Evolutionary conservation across 2,888 invertebrate genomes (phyloP), one percentile per base, ranked within the genome.

Genomic region (Mesoligia furuncula): DNA sequence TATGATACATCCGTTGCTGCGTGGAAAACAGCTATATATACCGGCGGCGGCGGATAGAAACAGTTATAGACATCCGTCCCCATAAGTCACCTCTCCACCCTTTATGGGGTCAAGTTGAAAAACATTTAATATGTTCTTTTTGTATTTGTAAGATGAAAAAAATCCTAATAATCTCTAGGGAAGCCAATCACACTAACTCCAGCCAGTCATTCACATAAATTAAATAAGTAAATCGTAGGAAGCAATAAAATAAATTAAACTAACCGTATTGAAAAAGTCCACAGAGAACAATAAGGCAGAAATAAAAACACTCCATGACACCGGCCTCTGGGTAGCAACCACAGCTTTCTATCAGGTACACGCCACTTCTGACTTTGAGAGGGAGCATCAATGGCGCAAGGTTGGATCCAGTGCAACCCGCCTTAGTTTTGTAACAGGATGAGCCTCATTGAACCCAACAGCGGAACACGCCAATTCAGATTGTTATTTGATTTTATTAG

Each of bases 221-320:
- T 15, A 80, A 73, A 42, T 65, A 79, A 83, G 11, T 77, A 76
- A 66, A 72, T 71, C 11, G 31, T 61, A 74, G 54, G 59, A 82
- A 69, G 54, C 68, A 82, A 78, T 78, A 82, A 86, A 74, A 71
- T 71, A 69, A 69, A 77, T 69, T 51, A 69, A 77, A 93, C 95
- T 90, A 87, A 95, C 95, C 95, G 87, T 91, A 91, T 74, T 90
- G 77, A 61, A 94, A 84, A 45, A 94, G 87, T 85, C 93, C 94
- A 79, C 90, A 91, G 48, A 95, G 85, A 54, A 92, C 78, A 39
- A 94, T 79, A 20, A 93, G 71, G 79, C 83, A 84, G 73, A 90
- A 81, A 71, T 67, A 80, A 57, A 78, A 62, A 70, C 70, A 70
- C 83, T 71, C 79, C 88, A 88, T 89, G 80, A 67, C 42, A 11